Evolutionary conservation across 1,140 invertebrate species (phyloP).

Genomic region (Diploscapter pachys): DNA sequence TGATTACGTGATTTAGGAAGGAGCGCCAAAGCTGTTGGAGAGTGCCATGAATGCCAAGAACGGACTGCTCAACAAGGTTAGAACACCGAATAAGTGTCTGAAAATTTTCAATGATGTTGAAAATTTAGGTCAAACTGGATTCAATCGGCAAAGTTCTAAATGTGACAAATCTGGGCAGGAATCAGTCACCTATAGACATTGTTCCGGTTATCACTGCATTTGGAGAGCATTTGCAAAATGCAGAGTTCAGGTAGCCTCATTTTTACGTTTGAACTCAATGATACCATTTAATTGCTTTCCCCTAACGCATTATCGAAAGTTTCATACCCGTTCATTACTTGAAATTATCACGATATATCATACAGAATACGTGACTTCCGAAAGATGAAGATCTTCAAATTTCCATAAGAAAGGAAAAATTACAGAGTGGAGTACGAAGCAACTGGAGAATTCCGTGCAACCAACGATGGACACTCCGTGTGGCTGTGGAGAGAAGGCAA

Average conservation of each 20-base stretch:
- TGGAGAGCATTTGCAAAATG: conserved; percentile 53
- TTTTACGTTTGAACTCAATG: background rate
- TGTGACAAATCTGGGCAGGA: conserved; percentile 44
- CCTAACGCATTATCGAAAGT: background rate
- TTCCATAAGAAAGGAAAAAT: background rate
- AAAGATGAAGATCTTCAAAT: background rate
- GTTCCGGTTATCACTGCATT: conserved; percentile 54
- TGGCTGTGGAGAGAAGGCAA: conserved; percentile 31
- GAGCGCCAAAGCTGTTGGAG: conserved; percentile 29
- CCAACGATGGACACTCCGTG: conserved; percentile 41
- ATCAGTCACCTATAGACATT: conserved; percentile 57
- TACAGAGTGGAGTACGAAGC: conserved; percentile 50
- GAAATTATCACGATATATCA: conserved; percentile 8
- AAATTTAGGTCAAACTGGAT: conserved; percentile 39
- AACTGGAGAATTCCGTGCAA: conserved; percentile 41
- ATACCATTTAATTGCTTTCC: too few species aligned
- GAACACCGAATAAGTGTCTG: background rate
- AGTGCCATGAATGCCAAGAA: conserved; percentile 29
- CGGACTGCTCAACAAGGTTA: conserved; percentile 27
- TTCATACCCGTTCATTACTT: conserved; percentile 1
- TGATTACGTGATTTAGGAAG: conserved; percentile 23
- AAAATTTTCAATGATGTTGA: background rate
- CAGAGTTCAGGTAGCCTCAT: conserved; percentile 43
- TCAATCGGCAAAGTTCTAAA: conserved; percentile 52
- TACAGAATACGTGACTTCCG: too few species aligned